Evolutionary conservation across 2,797 vertebrate genomes (phyloP).

Genomic region (Microctenopoma stevenorrisi): DNA sequence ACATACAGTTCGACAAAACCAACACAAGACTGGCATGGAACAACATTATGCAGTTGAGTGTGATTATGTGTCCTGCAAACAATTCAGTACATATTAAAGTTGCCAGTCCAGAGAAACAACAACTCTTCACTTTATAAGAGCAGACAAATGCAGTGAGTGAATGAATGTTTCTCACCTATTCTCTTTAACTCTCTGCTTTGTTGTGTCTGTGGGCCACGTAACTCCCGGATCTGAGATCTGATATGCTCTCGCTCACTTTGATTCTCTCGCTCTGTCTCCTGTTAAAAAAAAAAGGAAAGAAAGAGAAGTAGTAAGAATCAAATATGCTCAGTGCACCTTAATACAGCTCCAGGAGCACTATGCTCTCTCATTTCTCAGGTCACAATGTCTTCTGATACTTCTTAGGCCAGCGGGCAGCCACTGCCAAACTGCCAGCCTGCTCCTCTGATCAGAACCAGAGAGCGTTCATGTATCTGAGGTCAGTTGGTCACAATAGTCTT

Average conservation of each 20-base stretch:
- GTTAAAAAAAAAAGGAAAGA: conserved; percentile 5
- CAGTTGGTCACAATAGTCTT: conserved; percentile 32
- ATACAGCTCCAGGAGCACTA: conserved; percentile 16
- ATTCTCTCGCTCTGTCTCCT: conserved; percentile 77
- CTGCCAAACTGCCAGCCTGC: conserved; percentile 5
- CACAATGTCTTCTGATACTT: conserved; percentile 5
- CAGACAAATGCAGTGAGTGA: background rate
- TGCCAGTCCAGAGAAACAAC: background rate
- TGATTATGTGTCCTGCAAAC: background rate
- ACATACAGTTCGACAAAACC: conserved; percentile 31
- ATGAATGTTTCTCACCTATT: conserved; percentile 61
- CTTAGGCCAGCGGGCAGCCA: background rate
- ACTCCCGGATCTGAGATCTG: conserved; percentile 70
- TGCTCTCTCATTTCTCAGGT: conserved; percentile 11
- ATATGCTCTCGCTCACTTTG: conserved; percentile 70
- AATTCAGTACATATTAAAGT: background rate
- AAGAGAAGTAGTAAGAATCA: conserved; percentile 11
- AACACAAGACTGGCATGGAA: conserved; percentile 13
- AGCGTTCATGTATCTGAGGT: conserved; percentile 29
- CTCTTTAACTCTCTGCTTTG: conserved; percentile 70
- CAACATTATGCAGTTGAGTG: conserved; percentile 18
- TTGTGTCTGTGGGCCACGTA: conserved; percentile 61
- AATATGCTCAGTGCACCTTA: conserved; percentile 20
- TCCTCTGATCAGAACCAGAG: conserved; percentile 22
- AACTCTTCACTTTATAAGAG: background rate